Evolutionary conservation across 1,140 invertebrate genomes (phyloP), one percentile per base, ranked within the genome.

Genomic region (Diachasmimorpha longicaudata): DNA sequence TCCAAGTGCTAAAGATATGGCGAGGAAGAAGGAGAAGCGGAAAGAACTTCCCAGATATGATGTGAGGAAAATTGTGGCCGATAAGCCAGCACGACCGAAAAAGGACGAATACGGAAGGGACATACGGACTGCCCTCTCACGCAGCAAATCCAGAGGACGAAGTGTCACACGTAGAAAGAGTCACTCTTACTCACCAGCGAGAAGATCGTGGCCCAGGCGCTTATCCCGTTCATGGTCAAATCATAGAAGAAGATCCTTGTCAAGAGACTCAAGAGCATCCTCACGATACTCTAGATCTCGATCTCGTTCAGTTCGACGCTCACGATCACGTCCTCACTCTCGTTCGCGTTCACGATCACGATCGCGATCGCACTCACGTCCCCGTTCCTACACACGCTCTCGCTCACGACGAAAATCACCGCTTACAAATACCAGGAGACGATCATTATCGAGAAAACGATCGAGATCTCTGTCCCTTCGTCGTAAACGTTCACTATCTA

Each of bases 71-170:
- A 88, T 96, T 39, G 93, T 96, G 13, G 90, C 92, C 1, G 93
- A 94, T 74, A 94, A 93, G 76, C 91, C 92, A 0, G 87, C 91
- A 68, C 90, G 91, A n/a, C 86, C 90, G 19, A 85, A 85, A 36
- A 95, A 94, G 86, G 95, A 96, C 85, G 92, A 93, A 37, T 96
- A 95, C 87, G 95, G 95, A 0, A 89, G 94, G n/a, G 95, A 96
- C 85, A 90, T 92, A 23, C 79, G 88, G 19, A 85, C 31, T 31
- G 31, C 87, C 5, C 81, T 8, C 48, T 90, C 87, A 1, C 78
- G 85, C 14, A 90, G 88, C 58, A 85, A 87, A 63, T 87, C 87
- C 23, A 81, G 86, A 21, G 89, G 84, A 52, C 76, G 80, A 11
- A 86, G 84, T 79, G 55, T 80, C 3, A 74, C 74, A 8, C 79